These are phyloP conservation scores for Ophthalmolycus amberensis DNA, from an alignment of 2,113 vertebrate species.

Conservation along the genomic window DNA sequence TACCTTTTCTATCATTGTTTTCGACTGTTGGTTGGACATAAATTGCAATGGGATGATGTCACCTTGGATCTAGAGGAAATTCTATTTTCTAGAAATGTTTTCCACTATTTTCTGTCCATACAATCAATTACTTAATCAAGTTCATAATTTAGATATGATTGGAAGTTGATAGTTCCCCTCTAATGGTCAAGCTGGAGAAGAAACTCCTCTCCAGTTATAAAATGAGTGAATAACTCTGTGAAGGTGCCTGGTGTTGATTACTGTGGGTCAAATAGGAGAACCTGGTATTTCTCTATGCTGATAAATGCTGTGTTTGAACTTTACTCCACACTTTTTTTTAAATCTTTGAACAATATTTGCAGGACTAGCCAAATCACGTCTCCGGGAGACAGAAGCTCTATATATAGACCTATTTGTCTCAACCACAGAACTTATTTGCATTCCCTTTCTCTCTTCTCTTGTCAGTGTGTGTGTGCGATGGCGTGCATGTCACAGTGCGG, in stretches of 20 bases:
- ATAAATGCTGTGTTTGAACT: neutral
- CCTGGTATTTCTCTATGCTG: neutral
- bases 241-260: neutral
- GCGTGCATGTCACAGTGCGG: constrained; percentile 89
- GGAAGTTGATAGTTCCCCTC: neutral
- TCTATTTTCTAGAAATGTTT: neutral
- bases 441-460: constrained; percentile 35
- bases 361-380: neutral
- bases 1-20: neutral
- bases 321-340: neutral
- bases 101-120: neutral
- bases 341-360: constrained; percentile 13
- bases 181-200: neutral
- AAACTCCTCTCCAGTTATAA: neutral
- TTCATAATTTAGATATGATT: neutral
- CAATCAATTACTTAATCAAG: neutral
- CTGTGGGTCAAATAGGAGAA: neutral
- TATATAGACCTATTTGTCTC: neutral
- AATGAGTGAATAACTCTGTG: neutral
- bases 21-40: neutral
- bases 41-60: neutral
- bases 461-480: constrained; percentile 82
- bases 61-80: neutral
- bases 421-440: neutral
- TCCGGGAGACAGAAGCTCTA: neutral